Evolutionary conservation across 2,113 vertebrate genomes (phyloP).

Genomic region (Cynocephalus volans): DNA sequence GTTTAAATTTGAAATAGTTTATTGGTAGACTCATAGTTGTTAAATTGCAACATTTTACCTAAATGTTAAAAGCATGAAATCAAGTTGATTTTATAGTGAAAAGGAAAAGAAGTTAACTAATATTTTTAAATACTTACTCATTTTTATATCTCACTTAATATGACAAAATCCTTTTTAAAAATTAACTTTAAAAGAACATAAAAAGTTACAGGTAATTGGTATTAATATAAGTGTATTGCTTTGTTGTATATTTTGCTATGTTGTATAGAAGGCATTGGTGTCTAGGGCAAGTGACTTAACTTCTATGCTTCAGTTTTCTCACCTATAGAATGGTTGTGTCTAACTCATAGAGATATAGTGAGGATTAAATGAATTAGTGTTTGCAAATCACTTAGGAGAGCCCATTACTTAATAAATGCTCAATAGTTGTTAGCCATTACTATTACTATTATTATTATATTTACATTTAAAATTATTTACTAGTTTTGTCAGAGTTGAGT

Average conservation of each 20-base stretch:
- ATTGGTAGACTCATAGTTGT: not conserved
- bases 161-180: constrained; percentile 36
- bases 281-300: not conserved
- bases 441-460: not conserved
- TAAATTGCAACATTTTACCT: constrained; percentile 33
- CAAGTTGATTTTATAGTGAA: constrained; percentile 54
- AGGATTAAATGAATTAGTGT: not conserved
- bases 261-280: not conserved
- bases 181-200: not conserved
- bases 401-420: not conserved
- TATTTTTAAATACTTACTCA: constrained; percentile 16
- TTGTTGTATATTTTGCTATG: not conserved
- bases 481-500: not conserved
- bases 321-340: not conserved
- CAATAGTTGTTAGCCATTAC: not conserved
- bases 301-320: not conserved
- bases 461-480: not conserved
- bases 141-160: not conserved
- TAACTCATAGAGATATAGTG: not conserved
- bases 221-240: not conserved
- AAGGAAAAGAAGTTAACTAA: constrained; percentile 24
- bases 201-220: not conserved
- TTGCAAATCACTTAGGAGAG: not conserved
- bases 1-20: constrained; percentile 62
- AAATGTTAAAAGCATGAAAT: constrained; percentile 25